A percentile compares a stretch with the other conserved stretches of the same genome.
Evolutionary conservation across 2,888 invertebrate species (phyloP).

Genomic region (Hydropsyche betteni): DNA sequence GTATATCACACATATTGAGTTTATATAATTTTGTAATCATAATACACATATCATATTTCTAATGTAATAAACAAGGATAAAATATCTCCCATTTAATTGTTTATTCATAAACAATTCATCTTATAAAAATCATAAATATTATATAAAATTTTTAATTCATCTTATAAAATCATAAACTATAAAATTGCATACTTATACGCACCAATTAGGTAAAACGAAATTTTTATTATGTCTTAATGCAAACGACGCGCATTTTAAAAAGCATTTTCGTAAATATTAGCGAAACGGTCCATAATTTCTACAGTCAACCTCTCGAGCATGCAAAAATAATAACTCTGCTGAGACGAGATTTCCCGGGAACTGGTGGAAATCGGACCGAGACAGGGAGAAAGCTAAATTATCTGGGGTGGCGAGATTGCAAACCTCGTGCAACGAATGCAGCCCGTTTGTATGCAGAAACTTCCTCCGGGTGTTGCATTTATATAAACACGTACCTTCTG

Average conservation of each 20-base stretch:
- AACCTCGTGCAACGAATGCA: conserved; percentile 34
- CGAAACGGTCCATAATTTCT: conserved; percentile 27
- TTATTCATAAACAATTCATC: too few relatives aligned
- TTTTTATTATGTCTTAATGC: conserved; percentile 27
- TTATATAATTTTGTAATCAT: neutral
- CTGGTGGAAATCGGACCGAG: neutral
- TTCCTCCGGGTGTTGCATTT: conserved; percentile 7
- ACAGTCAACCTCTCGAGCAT: conserved; percentile 6
- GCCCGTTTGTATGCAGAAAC: conserved; percentile 24
- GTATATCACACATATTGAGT: neutral
- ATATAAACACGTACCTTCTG: too few relatives aligned
- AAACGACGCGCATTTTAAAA: neutral
- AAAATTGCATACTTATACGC: neutral
- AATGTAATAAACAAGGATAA: too few relatives aligned
- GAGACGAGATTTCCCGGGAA: conserved; percentile 17
- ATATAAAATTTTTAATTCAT: too few relatives aligned
- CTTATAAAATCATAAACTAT: too few relatives aligned
- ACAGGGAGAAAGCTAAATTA: conserved; percentile 10
- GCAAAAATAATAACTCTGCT: conserved; percentile 37
- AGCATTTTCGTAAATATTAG: conserved; percentile 31
- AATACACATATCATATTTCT: neutral
- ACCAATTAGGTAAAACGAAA: conserved; percentile 26
- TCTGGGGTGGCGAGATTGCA: conserved; percentile 32
- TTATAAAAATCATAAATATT: too few relatives aligned
- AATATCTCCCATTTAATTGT: too few relatives aligned